A percentile compares a stretch with the other conserved stretches of the same genome.
These are phyloP conservation scores for Microplitis mediator DNA, from an alignment of 1,140 invertebrate species.

Conservation along the genomic window DNA sequence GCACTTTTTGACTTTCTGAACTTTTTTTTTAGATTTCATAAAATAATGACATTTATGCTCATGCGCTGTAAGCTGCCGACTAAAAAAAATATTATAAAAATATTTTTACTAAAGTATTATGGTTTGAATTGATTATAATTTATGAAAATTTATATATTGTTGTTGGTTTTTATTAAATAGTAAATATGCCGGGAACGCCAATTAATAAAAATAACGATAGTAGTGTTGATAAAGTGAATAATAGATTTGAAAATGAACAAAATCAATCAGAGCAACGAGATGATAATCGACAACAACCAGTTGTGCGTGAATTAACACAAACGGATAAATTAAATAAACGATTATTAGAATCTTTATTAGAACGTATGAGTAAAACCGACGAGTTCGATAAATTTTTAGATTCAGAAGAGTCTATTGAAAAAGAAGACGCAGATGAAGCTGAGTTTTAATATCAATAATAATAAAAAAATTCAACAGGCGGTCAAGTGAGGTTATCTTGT, in stretches of 20 bases:
- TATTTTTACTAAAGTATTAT: no score
- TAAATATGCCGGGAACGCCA: slow-evolving; percentile 53
- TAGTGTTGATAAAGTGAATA: slow-evolving; percentile 35
- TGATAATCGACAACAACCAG: slow-evolving; percentile 24
- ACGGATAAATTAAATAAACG: slow-evolving; percentile 71
- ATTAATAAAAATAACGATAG: slow-evolving; percentile 38
- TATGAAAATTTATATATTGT: no score
- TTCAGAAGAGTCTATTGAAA: slow-evolving; percentile 19
- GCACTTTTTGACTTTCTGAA: no score
- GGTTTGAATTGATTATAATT: no score
- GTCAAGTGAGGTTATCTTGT: slow-evolving; percentile 23
- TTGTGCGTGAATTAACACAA: slow-evolving; percentile 64
- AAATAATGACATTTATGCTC: no score
- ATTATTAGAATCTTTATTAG: slow-evolving; percentile 66
- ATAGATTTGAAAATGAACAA: slow-evolving; percentile 35
- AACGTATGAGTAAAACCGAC: slow-evolving; percentile 63
- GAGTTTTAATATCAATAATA: slow-evolving; percentile 40
- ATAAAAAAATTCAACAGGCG: neutral
- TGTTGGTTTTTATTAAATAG: neutral
- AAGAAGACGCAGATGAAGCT: slow-evolving; percentile 36
- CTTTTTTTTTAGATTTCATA: no score
- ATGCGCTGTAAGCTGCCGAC: no score
- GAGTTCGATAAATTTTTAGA: slow-evolving; percentile 48
- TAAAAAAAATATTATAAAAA: no score
- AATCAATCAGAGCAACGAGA: neutral